Base-by-base conservation (phyloP, 2,113 vertebrate genomes). In the Bathybates hornii region DNA sequence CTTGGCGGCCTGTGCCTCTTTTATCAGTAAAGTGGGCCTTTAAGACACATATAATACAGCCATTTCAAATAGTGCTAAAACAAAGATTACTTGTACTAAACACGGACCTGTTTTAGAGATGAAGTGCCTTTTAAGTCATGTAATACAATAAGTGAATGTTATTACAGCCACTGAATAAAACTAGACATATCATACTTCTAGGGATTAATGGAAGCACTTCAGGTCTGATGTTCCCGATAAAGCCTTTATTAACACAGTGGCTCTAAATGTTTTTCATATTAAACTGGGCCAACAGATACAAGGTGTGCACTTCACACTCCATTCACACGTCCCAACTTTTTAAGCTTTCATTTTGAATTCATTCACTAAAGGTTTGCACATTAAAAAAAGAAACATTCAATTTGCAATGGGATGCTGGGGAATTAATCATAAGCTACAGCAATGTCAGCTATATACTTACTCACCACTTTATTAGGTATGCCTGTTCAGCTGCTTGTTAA, bases 191-290 rank as follows among this genome's bases (percentile, higher is more conserved):
- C 34, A 82, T 76, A 57, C 53, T 88, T 48, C 53, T 2, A 32
- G 43, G 57, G 82, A 82, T 87, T 86, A 86, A 88, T 56, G 76
- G 86, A 81, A 66, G 79, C 86, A 83, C 82, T 89, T 79, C 7
- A 59, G 38, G 12, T 24, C 48, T 54, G 63, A 91, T 89, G 52
- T 76, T 36, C n/a, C 27, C 0, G 38, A 86, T 87, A 43, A 82
- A 90, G 34, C 29, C 27, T 88, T 86, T 78, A 85, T 87, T 59
- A 89, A 84, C 82, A 82, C 6, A 19, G 56, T 27, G 43, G 41
- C 80, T 89, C 27, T 63, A 66, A 89, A 82, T 86, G 59, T 68
- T 82, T 85, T 81, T 86, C 41, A 71, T 68, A 48, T 82, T 78
- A 63, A 86, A 83, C 27, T 66, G 19, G 81, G 79, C 78, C 59